A percentile compares a stretch with the other conserved stretches of the same genome.
Evolutionary conservation across 2,797 vertebrate species (phyloP).

Genomic region (Otolemur crassicaudatus): DNA sequence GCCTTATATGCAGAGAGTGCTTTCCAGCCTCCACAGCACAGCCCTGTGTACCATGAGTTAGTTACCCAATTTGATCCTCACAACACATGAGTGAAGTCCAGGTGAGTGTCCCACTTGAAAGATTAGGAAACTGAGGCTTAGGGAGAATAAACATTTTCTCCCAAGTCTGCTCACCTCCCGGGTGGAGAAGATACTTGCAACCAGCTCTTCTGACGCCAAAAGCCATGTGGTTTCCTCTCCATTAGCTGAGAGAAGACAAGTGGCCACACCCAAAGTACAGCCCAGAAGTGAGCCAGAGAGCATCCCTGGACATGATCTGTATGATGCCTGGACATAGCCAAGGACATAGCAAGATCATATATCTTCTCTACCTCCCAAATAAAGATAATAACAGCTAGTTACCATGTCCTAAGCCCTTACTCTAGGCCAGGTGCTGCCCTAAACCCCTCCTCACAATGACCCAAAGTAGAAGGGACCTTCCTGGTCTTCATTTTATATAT

Average conservation of each 20-base stretch:
- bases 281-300: not conserved
- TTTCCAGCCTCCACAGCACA: not conserved
- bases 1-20: not conserved
- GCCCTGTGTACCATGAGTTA: not conserved
- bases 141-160: not conserved
- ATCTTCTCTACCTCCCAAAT: not conserved
- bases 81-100: not conserved
- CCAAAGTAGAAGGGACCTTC: not conserved
- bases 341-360: not conserved
- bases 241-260: not conserved
- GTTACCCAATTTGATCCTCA: not conserved
- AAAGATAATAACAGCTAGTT: not conserved
- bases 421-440: not conserved
- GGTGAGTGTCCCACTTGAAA: not conserved
- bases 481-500: not conserved
- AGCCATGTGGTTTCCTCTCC: not conserved
- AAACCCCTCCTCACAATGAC: not conserved
- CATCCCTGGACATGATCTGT: not conserved
- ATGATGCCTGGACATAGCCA: not conserved
- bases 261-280: not conserved
- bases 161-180: not conserved
- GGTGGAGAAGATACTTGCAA: not conserved
- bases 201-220: not conserved
- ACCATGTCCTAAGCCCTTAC: not conserved
- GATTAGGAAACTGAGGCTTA: conserved; percentile 2